These are phyloP conservation scores for Poeciliopsis retropinna DNA, from an alignment of 2,113 vertebrate species.

Conservation along the genomic window DNA sequence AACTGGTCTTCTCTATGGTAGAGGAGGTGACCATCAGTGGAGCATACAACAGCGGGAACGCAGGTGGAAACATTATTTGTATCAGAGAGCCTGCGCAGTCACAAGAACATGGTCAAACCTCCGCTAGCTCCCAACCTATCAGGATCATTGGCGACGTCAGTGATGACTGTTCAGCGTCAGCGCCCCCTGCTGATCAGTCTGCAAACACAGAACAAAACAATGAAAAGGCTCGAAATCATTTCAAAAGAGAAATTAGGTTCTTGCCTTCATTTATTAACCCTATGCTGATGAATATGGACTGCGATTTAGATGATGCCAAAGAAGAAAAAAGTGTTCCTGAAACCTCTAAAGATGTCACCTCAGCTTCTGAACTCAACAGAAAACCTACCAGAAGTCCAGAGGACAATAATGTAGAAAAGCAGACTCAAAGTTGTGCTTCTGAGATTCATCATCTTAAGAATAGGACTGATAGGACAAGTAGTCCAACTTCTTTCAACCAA, in stretches of 20 bases:
- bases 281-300: slow-evolving; percentile 86
- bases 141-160: slow-evolving; percentile 94
- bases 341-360: slow-evolving; percentile 76
- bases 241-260: slow-evolving; percentile 40
- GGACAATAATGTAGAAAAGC: slow-evolving; percentile 52
- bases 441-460: slow-evolving; percentile 58
- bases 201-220: background rate
- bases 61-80: slow-evolving; percentile 90
- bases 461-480: slow-evolving; percentile 62
- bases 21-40: slow-evolving; percentile 94
- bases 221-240: slow-evolving; percentile 26
- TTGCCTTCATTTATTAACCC: slow-evolving; percentile 89
- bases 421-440: slow-evolving; percentile 56
- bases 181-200: slow-evolving; percentile 8
- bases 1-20: slow-evolving; percentile 95
- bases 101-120: slow-evolving; percentile 69
- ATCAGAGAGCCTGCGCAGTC: slow-evolving; percentile 88
- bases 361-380: slow-evolving; percentile 74
- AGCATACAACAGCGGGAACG: slow-evolving; percentile 81
- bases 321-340: slow-evolving; percentile 74
- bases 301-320: slow-evolving; percentile 55
- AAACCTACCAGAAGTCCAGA: slow-evolving; percentile 45
- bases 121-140: slow-evolving; percentile 85
- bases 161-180: slow-evolving; percentile 69
- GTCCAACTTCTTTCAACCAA: slow-evolving; percentile 74